phyloP scores from a whole-genome alignment of 2,113 vertebrate genomes.

The Petroica traversi region DNA sequence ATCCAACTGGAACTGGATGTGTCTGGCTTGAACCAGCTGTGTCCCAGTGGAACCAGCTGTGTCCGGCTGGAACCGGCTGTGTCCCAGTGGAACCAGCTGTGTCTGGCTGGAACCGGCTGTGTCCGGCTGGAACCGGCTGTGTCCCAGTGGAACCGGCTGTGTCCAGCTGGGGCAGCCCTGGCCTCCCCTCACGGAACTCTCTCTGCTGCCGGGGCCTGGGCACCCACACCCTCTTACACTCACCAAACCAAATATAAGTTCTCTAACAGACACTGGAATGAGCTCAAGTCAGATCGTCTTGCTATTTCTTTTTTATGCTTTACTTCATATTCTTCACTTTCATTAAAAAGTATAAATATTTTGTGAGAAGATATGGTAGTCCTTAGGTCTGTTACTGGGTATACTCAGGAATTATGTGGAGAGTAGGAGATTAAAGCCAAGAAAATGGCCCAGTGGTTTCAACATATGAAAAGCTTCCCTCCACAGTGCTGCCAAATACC shows the following conservation, averaged over 20 bases:
- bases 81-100: neutral
- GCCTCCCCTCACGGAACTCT: rapidly evolving
- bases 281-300: rapidly evolving
- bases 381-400: neutral
- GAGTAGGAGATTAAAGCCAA: neutral
- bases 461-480: neutral
- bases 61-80: rapidly evolving
- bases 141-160: neutral
- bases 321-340: neutral
- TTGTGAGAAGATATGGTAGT: neutral
- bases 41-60: rapidly evolving
- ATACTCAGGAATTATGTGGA: neutral
- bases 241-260: neutral
- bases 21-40: rapidly evolving
- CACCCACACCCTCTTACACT: rapidly evolving
- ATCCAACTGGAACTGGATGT: neutral
- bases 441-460: neutral
- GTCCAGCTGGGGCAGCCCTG: rapidly evolving
- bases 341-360: neutral
- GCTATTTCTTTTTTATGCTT: neutral
- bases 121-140: rapidly evolving
- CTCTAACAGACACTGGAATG: neutral
- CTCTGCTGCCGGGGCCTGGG: rapidly evolving
- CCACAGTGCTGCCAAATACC: neutral
- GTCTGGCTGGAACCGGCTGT: rapidly evolving